phyloP scores from a whole-genome alignment of 2,797 vertebrate genomes.

The Gambusia yucatana region DNA sequence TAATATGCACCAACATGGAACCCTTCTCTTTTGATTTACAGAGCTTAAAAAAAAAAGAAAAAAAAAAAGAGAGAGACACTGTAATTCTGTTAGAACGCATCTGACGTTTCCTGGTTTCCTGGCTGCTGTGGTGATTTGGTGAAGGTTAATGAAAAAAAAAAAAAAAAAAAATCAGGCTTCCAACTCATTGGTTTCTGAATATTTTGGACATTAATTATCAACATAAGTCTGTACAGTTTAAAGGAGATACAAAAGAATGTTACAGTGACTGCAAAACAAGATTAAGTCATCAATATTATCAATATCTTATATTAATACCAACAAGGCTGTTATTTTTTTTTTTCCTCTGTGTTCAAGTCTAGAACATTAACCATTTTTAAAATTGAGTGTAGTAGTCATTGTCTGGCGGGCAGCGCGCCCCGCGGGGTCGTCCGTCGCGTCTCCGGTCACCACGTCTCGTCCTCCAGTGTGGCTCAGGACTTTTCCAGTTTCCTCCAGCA shows the following conservation, averaged over 20 bases:
- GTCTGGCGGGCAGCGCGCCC: conserved; percentile 60
- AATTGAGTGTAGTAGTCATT: conserved; percentile 76
- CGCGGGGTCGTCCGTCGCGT: conserved; percentile 41
- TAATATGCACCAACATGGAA: conserved; percentile 77
- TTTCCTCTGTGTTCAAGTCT: conserved; percentile 65
- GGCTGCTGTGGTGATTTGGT: conserved; percentile 44
- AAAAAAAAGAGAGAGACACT: conserved; percentile 49
- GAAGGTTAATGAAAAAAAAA: conserved; percentile 45
- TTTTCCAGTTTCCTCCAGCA: conserved; percentile 67
- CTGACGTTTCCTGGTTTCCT: conserved; percentile 21
- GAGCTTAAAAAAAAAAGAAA: conserved; percentile 40
- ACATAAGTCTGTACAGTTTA: conserved; percentile 80
- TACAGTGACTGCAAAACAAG: conserved; percentile 70
- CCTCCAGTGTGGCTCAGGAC: conserved; percentile 43
- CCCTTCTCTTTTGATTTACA: conserved; percentile 66
- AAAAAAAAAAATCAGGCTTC: conserved; percentile 50
- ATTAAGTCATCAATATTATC: conserved; percentile 77
- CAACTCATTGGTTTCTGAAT: conserved; percentile 69
- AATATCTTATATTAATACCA: conserved; percentile 86
- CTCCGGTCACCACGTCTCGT: conserved; percentile 30
- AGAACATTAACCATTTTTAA: conserved; percentile 81
- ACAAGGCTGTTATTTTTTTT: conserved; percentile 81
- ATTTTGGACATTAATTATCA: conserved; percentile 71
- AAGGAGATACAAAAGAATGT: conserved; percentile 77
- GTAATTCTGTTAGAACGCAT: conserved; percentile 44